Conservation (phyloP, 1,140 invertebrate genomes). For the Drosophila burlai region DNA sequence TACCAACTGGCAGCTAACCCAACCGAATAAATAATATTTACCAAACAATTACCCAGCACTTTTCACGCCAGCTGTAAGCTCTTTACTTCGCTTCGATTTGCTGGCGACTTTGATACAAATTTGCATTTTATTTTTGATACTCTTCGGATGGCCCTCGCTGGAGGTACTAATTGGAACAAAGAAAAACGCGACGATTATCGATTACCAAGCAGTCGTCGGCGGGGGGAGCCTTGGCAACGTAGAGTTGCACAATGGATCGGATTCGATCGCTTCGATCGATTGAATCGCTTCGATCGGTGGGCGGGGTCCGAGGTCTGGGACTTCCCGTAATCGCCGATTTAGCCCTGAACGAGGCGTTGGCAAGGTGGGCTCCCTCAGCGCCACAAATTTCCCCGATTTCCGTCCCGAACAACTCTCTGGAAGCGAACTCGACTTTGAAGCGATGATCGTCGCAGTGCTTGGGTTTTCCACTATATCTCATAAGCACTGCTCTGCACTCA, state of each 20-base stretch:
- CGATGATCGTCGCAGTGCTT: not conserved
- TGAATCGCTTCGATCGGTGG: not conserved
- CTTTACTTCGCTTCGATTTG: conserved; percentile 11
- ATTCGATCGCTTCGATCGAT: conserved; percentile 6
- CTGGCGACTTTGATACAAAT: conserved; percentile 20
- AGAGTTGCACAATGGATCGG: conserved; percentile 31
- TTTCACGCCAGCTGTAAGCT: conserved; percentile 17
- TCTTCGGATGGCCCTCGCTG: conserved; percentile 23
- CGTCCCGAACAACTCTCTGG: conserved; percentile 6
- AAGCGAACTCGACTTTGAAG: conserved; percentile 7
- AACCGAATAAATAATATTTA: conserved; percentile 33
- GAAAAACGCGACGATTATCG: conserved; percentile 30
- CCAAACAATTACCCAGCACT: conserved; percentile 31
- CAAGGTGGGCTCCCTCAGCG: not conserved
- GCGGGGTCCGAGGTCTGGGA: conserved; percentile 20
- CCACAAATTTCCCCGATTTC: conserved; percentile 41
- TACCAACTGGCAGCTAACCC: conserved; percentile 21
- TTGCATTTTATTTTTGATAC: conserved; percentile 12
- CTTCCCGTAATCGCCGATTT: conserved; percentile 27
- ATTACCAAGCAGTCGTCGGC: conserved; percentile 19
- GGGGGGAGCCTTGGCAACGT: conserved; percentile 8
- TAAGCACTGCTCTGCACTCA: conserved; percentile 17
- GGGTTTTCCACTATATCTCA: conserved; percentile 39
- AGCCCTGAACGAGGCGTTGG: conserved; percentile 8
- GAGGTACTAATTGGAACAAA: conserved; percentile 38